Evolutionary conservation across 2,113 vertebrate genomes (phyloP).

Genomic region (Sinosuthora webbiana): DNA sequence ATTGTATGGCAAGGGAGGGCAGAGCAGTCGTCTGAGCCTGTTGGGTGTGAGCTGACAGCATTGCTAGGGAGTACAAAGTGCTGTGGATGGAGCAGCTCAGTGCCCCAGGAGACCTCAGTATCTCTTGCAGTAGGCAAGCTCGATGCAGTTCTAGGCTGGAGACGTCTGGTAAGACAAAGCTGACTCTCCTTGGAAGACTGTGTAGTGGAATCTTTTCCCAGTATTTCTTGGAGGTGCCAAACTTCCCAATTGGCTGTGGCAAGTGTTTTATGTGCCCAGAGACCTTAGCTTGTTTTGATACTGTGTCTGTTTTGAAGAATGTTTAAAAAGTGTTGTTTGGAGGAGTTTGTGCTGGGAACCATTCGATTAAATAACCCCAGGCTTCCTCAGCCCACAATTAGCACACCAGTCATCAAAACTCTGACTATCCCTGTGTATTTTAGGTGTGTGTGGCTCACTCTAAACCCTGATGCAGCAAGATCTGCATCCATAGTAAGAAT

Average conservation of each 20-base stretch:
- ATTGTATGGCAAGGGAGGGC: rapidly evolving
- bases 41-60: background rate
- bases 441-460: background rate
- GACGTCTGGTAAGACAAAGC: background rate
- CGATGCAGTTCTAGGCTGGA: background rate
- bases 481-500: background rate
- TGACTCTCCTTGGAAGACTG: background rate
- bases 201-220: background rate
- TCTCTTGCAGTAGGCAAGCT: background rate
- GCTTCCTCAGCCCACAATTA: background rate
- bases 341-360: background rate
- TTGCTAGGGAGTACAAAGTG: background rate
- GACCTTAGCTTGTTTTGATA: background rate
- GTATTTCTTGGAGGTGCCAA: background rate
- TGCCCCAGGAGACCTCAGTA: background rate
- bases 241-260: background rate
- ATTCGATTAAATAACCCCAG: background rate
- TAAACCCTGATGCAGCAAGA: background rate
- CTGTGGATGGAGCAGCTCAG: background rate
- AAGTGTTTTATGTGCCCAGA: background rate
- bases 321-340: background rate
- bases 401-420: background rate
- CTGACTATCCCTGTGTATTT: background rate
- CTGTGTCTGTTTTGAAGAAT: background rate
- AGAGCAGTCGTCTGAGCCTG: background rate